phyloP scores from a whole-genome alignment of 2,797 vertebrate genomes.

The Sorex maritimensis region DNA sequence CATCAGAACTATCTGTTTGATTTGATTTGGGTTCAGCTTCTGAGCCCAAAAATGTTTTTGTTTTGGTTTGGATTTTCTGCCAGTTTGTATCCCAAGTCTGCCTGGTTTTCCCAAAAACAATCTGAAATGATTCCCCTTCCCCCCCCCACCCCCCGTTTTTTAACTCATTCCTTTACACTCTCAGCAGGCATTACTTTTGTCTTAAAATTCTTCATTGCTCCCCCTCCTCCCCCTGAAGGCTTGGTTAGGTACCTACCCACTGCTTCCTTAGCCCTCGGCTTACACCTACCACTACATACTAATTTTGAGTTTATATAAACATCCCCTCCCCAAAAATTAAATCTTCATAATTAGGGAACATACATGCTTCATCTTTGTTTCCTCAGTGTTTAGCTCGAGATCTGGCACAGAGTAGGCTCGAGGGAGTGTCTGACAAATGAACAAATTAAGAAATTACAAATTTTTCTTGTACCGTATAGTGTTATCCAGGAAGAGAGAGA shows the following conservation, averaged over 20 bases:
- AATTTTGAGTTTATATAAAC: constrained; percentile 37
- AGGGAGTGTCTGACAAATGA: constrained; percentile 52
- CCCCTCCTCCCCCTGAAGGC: not conserved
- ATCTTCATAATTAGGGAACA: constrained; percentile 18
- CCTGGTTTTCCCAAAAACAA: not conserved
- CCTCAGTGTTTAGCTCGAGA: constrained; percentile 24
- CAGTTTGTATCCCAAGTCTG: constrained; percentile 24
- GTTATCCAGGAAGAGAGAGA: not conserved
- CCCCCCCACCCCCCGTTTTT: not conserved
- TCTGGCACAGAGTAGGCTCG: constrained; percentile 44
- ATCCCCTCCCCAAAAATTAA: constrained; percentile 51
- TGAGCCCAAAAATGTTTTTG: not conserved
- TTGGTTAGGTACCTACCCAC: not conserved
- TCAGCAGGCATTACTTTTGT: not conserved
- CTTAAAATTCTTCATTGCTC: not conserved
- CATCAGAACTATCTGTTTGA: constrained; percentile 1
- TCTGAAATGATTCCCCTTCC: not conserved
- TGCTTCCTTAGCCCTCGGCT: not conserved
- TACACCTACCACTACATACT: not conserved
- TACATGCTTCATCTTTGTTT: constrained; percentile 51
- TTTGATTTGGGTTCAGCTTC: constrained; percentile 8
- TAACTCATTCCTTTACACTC: not conserved
- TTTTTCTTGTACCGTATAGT: constrained; percentile 21
- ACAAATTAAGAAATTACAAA: constrained; percentile 58
- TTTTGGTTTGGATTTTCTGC: constrained; percentile 24